Conservation (phyloP, 2,797 vertebrate genomes). For the Alca torda region DNA sequence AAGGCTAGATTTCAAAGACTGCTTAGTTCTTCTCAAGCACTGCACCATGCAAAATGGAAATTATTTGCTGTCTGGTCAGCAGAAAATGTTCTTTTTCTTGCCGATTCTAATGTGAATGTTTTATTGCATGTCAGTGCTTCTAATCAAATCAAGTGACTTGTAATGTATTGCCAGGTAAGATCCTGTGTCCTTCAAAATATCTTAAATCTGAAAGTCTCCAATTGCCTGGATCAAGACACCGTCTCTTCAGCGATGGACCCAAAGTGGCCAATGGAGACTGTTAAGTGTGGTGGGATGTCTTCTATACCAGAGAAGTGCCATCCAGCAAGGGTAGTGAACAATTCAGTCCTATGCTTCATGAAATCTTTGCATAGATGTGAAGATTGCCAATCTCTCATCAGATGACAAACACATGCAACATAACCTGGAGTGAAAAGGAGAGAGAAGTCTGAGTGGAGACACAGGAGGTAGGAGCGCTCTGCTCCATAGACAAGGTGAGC, state of each 20-base stretch:
- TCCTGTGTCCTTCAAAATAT: background rate
- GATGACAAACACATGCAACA: fast-evolving
- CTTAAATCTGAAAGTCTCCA: background rate
- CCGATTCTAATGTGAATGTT: fast-evolving
- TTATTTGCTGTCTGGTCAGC: background rate
- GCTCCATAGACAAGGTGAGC: fast-evolving
- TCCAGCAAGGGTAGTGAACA: background rate
- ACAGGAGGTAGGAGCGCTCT: fast-evolving
- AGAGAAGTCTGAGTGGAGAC: background rate
- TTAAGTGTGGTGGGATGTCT: background rate
- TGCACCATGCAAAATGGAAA: background rate
- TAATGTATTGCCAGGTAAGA: background rate
- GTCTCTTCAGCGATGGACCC: fast-evolving
- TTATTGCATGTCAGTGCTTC: background rate
- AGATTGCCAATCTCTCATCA: background rate
- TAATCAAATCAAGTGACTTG: background rate
- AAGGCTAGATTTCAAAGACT: background rate
- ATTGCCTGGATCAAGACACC: background rate
- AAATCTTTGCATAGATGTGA: background rate
- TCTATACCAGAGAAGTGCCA: background rate
- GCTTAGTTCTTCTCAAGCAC: background rate
- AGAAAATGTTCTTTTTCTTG: background rate
- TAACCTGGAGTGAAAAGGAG: fast-evolving
- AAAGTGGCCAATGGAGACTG: fast-evolving
- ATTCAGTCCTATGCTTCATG: background rate